phyloP scores from a whole-genome alignment of 2,113 vertebrate species.

The Hippocampus guttulatus region DNA sequence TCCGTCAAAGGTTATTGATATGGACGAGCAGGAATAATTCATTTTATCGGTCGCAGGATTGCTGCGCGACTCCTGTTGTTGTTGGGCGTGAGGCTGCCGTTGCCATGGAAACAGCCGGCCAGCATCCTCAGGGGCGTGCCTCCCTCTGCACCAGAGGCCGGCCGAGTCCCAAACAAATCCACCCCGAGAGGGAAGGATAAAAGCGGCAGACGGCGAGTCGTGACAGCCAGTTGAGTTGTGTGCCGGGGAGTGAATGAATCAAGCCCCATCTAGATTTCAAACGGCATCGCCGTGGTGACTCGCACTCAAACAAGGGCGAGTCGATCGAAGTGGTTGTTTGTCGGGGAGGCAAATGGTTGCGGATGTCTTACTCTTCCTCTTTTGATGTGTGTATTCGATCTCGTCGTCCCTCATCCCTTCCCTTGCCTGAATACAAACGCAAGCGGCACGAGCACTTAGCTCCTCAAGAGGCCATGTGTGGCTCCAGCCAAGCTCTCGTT shows the following conservation, averaged over 20 bases:
- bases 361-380: constrained; percentile 26
- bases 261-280: constrained; percentile 25
- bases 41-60: constrained; percentile 12
- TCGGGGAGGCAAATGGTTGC: not conserved
- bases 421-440: constrained; percentile 8
- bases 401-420: not conserved
- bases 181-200: constrained; percentile 3
- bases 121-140: constrained; percentile 35
- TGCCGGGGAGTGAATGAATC: not conserved
- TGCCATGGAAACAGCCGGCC: constrained; percentile 64
- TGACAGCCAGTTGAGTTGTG: not conserved
- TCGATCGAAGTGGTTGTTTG: constrained; percentile 39
- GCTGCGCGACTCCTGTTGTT: constrained; percentile 32
- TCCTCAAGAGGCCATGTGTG: constrained; percentile 10
- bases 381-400: constrained; percentile 38
- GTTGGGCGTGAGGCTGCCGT: constrained; percentile 38
- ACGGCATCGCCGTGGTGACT: constrained; percentile 22
- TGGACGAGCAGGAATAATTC: not conserved
- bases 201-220: not conserved
- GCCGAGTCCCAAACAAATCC: constrained; percentile 39
- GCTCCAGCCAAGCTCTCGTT: constrained; percentile 13
- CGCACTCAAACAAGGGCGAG: constrained; percentile 38
- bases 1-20: not conserved
- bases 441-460: constrained; percentile 8
- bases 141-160: not conserved